These are phyloP conservation scores for Leptinotarsa peninsularis DNA, from an alignment of 2,888 invertebrate species.

Conservation along the genomic window DNA sequence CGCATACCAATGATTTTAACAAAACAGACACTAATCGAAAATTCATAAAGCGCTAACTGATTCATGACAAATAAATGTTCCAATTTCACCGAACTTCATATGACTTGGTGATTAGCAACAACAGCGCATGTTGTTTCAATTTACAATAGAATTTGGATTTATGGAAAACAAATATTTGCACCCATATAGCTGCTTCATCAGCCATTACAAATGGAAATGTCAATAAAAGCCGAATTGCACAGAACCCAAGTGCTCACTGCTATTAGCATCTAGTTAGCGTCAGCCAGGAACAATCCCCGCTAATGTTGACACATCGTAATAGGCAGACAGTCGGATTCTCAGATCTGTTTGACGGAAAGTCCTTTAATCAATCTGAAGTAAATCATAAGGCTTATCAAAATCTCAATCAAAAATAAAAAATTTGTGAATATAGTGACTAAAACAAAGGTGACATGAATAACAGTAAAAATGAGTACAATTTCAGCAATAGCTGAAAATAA, in stretches of 20 bases:
- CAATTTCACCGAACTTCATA: conserved; percentile 30
- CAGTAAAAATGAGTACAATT: too few relatives aligned
- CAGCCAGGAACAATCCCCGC: conserved; percentile 2
- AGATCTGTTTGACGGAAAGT: not conserved
- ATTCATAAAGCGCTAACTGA: conserved; percentile 26
- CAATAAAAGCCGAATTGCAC: conserved; percentile 28
- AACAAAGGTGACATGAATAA: too few relatives aligned
- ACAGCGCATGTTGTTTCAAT: conserved; percentile 29
- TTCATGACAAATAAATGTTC: conserved; percentile 34
- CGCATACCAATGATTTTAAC: not conserved
- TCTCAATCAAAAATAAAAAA: too few relatives aligned
- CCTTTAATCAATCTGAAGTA: not conserved
- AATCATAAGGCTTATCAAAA: too few relatives aligned
- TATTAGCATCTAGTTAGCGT: conserved; percentile 26
- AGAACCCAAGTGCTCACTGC: conserved; percentile 24
- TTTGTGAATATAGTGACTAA: too few relatives aligned
- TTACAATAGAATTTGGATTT: conserved; percentile 38
- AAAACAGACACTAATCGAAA: not conserved
- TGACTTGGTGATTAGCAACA: conserved; percentile 19
- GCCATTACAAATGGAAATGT: conserved; percentile 24
- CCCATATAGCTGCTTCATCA: conserved; percentile 31
- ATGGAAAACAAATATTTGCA: conserved; percentile 42
- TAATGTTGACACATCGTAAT: conserved; percentile 18
- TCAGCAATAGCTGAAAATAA: too few relatives aligned
- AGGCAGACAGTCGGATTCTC: not conserved